Percentiles rank a stretch among this genome's conserved stretches.
Evolutionary conservation across 2,888 invertebrate genomes (phyloP).

Genomic region (Lissonota sp.): DNA sequence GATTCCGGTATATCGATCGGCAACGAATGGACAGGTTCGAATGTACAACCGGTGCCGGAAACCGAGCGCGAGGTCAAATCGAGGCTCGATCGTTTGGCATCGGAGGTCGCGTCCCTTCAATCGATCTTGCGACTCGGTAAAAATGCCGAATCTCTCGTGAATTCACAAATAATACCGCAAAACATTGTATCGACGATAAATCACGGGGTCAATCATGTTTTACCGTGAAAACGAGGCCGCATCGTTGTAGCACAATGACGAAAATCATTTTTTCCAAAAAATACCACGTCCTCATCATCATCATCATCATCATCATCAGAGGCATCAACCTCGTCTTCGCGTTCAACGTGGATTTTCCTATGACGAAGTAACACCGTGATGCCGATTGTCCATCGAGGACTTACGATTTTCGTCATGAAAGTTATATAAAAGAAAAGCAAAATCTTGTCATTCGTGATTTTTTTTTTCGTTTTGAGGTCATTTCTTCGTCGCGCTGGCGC

Average conservation of each 20-base stretch:
- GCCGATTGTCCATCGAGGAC: too few species aligned
- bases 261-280: too few species aligned
- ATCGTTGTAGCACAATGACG: too few species aligned
- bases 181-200: slow-evolving; percentile 35
- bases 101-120: slow-evolving; percentile 95
- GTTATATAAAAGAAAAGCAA: neutral
- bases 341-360: neutral
- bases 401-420: neutral
- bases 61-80: slow-evolving; percentile 92
- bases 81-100: slow-evolving; percentile 94
- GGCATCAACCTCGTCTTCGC: neutral
- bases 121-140: slow-evolving; percentile 90
- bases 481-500: neutral
- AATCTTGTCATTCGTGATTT: neutral
- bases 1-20: slow-evolving; percentile 95
- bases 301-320: neutral
- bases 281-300: slow-evolving; percentile 6
- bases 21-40: slow-evolving; percentile 86
- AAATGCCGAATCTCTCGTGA: slow-evolving; percentile 70
- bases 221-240: slow-evolving; percentile 52
- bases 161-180: slow-evolving; percentile 38
- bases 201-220: slow-evolving; percentile 54
- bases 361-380: neutral
- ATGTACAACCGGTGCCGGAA: slow-evolving; percentile 84
- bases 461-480: neutral